Conservation (phyloP, 2,113 vertebrate species). For the Odontophorus gujanensis region DNA sequence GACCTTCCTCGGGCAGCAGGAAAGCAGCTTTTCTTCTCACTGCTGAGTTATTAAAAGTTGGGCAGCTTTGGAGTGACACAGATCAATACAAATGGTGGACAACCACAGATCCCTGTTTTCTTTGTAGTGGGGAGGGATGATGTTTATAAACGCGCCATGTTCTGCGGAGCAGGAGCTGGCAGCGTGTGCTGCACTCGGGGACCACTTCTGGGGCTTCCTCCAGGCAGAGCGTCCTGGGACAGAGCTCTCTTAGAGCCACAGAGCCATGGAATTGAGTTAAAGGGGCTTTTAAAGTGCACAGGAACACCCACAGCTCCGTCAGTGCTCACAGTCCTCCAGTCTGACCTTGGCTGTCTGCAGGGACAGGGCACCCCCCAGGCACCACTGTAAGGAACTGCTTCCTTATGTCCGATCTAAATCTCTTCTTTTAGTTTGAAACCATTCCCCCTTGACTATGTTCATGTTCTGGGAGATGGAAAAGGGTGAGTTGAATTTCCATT, state of each 20-base stretch:
- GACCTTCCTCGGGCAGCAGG: conserved; percentile 7
- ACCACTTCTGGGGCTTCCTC: not conserved
- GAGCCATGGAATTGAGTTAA: no score
- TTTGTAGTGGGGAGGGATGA: not conserved
- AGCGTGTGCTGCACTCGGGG: not conserved
- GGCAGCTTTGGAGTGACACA: not conserved
- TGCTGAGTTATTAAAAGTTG: conserved; percentile 9
- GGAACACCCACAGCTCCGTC: no score
- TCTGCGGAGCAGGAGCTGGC: not conserved
- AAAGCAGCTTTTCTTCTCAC: conserved; percentile 37
- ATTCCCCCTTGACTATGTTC: not conserved
- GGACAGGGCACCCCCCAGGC: no score
- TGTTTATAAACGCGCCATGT: not conserved
- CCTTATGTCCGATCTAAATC: no score
- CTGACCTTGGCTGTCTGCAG: no score
- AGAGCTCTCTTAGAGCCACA: not conserved
- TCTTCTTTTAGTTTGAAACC: no score
- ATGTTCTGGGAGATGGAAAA: not conserved
- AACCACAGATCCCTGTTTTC: not conserved
- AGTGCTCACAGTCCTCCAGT: no score
- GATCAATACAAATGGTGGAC: not conserved
- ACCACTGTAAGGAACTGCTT: no score
- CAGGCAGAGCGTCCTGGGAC: not conserved
- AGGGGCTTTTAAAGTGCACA: no score
- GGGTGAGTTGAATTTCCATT: not conserved